Conservation (phyloP, 2,797 vertebrate species). For the Petrocephalus sullivani region DNA sequence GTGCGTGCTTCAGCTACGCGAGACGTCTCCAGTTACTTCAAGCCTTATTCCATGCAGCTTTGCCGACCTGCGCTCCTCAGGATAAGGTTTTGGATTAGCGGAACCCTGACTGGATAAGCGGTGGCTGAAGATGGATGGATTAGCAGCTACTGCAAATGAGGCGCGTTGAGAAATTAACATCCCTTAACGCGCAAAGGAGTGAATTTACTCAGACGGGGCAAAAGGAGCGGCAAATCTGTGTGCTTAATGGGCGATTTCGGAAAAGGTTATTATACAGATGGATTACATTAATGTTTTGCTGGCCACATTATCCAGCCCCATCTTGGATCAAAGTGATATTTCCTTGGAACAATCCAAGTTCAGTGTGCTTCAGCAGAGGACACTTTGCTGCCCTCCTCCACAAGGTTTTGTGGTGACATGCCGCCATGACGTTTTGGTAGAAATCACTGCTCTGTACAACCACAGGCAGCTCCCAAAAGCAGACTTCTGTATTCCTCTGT, state of each 20-base stretch:
- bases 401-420: background rate
- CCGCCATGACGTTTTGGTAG: background rate
- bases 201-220: background rate
- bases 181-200: background rate
- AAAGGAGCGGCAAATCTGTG: background rate
- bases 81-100: background rate
- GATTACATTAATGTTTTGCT: background rate
- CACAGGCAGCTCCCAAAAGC: background rate
- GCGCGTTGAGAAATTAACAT: background rate
- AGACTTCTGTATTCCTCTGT: background rate
- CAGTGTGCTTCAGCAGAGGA: background rate
- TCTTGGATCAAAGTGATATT: background rate
- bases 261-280: background rate
- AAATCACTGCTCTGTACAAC: background rate
- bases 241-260: conserved; percentile 6
- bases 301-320: background rate
- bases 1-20: background rate
- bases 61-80: background rate
- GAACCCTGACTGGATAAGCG: background rate
- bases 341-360: background rate
- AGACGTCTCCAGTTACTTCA: background rate
- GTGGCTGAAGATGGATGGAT: conserved; percentile 16
- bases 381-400: background rate
- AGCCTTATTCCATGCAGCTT: background rate
- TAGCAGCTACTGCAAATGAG: background rate